Conservation (phyloP, 2,113 vertebrate species). For the Petaurus breviceps region DNA sequence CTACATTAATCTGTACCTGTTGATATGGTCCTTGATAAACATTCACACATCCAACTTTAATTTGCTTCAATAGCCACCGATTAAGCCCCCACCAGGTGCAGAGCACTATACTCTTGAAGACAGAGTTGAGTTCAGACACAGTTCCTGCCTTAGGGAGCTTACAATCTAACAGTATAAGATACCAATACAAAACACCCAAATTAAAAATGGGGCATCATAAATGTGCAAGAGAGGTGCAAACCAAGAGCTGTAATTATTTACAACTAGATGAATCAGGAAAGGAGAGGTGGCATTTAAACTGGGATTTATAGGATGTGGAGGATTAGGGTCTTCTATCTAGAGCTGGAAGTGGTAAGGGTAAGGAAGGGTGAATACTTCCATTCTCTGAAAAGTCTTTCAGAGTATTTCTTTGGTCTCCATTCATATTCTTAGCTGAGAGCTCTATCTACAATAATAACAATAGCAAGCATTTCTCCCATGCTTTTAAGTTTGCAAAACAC, state of each 20-base stretch:
- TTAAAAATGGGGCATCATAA: background rate
- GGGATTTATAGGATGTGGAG: background rate
- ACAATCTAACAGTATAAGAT: background rate
- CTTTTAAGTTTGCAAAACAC: background rate
- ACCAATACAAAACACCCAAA: background rate
- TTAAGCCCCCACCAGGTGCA: background rate
- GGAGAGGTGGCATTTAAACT: background rate
- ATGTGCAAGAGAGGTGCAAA: background rate
- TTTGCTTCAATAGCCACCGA: background rate
- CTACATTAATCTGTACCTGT: background rate
- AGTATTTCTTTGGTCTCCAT: background rate
- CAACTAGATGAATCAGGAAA: background rate
- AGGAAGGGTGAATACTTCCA: background rate
- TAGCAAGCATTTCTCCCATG: background rate
- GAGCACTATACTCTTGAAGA: background rate
- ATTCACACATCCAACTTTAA: background rate
- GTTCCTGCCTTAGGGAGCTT: background rate
- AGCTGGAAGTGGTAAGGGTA: background rate
- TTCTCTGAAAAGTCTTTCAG: background rate
- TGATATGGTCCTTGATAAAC: background rate
- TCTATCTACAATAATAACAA: background rate
- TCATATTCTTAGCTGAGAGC: background rate
- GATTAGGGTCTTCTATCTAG: background rate
- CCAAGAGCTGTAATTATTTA: background rate
- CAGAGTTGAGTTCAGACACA: background rate